These are phyloP conservation scores for Eurystomus glaucurus DNA, from an alignment of 2,797 vertebrate genomes.

Conservation along the genomic window DNA sequence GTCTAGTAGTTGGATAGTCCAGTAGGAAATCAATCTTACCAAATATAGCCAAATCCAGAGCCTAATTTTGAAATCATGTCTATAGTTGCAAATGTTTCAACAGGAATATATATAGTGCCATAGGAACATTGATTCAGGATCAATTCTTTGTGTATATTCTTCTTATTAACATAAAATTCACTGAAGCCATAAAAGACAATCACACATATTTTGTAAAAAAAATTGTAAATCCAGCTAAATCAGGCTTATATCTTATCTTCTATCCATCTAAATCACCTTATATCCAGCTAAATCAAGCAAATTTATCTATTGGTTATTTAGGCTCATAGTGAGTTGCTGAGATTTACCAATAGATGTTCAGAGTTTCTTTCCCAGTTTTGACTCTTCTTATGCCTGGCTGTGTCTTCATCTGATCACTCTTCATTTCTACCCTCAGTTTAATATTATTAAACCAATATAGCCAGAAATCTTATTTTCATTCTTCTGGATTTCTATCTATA, in stretches of 20 bases:
- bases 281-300: not conserved
- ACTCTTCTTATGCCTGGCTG: not conserved
- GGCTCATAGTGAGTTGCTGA: not conserved
- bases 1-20: not conserved
- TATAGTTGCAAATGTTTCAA: not conserved
- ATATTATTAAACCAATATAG: not conserved
- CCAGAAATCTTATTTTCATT: not conserved
- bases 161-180: not conserved
- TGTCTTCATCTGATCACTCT: not conserved
- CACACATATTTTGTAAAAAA: not conserved
- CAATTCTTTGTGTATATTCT: not conserved
- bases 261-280: not conserved
- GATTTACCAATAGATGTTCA: not conserved
- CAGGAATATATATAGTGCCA: not conserved
- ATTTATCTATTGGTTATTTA: not conserved
- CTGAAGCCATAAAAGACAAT: not conserved
- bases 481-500: not conserved
- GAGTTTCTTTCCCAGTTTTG: not conserved
- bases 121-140: not conserved
- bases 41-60: not conserved
- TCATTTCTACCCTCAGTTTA: not conserved
- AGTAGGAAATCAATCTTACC: not conserved
- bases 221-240: not conserved
- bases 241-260: not conserved
- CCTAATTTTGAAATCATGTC: fast-evolving